These are phyloP conservation scores for Mus musculus DNA, from an alignment of 2,113 vertebrate genomes.

Conservation along the genomic window DNA sequence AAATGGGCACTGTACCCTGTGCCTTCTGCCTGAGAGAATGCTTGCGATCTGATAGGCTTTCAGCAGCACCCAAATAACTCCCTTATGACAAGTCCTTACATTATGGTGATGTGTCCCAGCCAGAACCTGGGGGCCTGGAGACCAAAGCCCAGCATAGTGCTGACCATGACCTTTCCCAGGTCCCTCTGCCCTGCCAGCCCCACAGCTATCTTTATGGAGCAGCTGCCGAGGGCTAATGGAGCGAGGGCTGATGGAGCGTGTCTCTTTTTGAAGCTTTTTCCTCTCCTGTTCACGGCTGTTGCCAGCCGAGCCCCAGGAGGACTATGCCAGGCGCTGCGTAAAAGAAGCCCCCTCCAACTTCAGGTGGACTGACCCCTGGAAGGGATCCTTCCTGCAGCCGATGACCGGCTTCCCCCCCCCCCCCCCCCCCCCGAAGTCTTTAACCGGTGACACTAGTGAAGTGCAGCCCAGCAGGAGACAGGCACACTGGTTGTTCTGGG, in stretches of 20 bases:
- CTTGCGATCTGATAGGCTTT: too few relatives aligned
- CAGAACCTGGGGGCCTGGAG: neutral
- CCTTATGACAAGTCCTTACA: fast-evolving
- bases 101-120: neutral
- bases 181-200: neutral
- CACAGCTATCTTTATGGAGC: neutral
- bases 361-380: slow-evolving; percentile 80
- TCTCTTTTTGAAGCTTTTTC: neutral
- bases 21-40: neutral
- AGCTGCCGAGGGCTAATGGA: neutral
- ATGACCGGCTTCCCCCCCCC: slow-evolving; percentile 82
- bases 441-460: slow-evolving; percentile 71
- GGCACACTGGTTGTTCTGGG: slow-evolving; percentile 67
- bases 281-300: slow-evolving; percentile 65
- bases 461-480: slow-evolving; percentile 77
- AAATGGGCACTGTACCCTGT: neutral
- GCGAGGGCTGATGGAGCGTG: fast-evolving
- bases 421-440: neutral
- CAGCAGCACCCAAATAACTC: fast-evolving
- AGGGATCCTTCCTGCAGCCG: slow-evolving; percentile 84
- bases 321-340: slow-evolving; percentile 90
- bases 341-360: slow-evolving; percentile 83
- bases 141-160: neutral
- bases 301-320: slow-evolving; percentile 84
- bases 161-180: neutral